Base-by-base conservation (phyloP, 2,888 invertebrate genomes). In the Ennomos quercinarius region DNA sequence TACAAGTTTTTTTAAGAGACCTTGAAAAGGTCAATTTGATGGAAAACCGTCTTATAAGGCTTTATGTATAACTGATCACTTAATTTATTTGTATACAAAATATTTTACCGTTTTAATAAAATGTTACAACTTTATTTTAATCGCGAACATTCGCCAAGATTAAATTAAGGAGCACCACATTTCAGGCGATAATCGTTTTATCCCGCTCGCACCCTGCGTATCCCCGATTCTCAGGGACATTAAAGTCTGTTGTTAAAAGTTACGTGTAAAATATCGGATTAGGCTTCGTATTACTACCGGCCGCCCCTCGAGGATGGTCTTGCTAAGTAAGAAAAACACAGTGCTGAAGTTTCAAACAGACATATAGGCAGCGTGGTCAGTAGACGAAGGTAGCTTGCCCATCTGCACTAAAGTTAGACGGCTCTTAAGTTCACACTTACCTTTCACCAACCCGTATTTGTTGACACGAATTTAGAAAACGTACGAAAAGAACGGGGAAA, bases 251-350 rank as follows among this genome's bases (percentile, higher is more conserved):
- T 58, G 62, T 67, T 58, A 61, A 61, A 65, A 61, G 65, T 57
- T 64, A 60, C 62, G 74, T 74, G 74, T 76, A 76, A 80, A 80
- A 81, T 78, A 78, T 76, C 75, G 73, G 76, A 77, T 80, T 65
- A 67, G 63, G 63, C 55, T 59, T 48, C 56, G 60, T 51, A 60
- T 57, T 68, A 63, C 55, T 72, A 70, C 66, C 63, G 58, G 55
- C 58, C 67, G 60, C 68, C 83, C 76, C 83, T 51, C 36, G 79
- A 76, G 83, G 71, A 67, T 76, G 74, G 83, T 83, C 80, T 77
- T 77, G 27, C n/a, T 51, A 27, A 10, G 27, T 6, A 41, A 3
- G 8, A 35, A 3, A 8, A 46, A 8, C 1, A 42, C 60, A 55
- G 60, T 56, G 17, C n/a, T 39, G 10, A 12, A 56, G 34, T 44